These are phyloP conservation scores for Dryococelus australis DNA, from an alignment of 2,888 invertebrate species.

Conservation along the genomic window DNA sequence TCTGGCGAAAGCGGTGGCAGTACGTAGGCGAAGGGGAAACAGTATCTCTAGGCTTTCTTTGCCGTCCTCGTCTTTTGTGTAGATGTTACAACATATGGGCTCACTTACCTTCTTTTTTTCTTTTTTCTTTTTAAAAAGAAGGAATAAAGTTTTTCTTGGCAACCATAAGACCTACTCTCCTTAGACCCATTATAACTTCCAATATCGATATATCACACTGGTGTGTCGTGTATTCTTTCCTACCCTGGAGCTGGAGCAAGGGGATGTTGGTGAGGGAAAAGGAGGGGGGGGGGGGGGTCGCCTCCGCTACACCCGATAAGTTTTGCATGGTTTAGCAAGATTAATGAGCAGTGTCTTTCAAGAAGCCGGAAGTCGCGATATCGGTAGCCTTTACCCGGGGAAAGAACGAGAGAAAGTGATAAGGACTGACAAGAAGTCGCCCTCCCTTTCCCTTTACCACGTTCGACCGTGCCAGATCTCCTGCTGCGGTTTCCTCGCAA, in stretches of 20 bases:
- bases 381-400: constrained; percentile 13
- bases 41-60: background rate
- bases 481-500: background rate
- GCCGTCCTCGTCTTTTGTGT: background rate
- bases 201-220: constrained; percentile 58
- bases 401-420: constrained; percentile 1
- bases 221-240: constrained; percentile 31
- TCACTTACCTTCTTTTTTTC: background rate
- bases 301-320: constrained; percentile 53
- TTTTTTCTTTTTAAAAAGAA: too few relatives aligned
- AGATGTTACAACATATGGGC: constrained; percentile 23
- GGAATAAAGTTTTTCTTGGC: constrained; percentile 17
- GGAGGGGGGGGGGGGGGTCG: background rate
- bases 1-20: constrained; percentile 4
- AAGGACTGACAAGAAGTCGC: constrained; percentile 1
- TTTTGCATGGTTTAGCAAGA: constrained; percentile 60
- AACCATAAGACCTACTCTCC: constrained; percentile 21
- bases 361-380: constrained; percentile 38
- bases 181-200: constrained; percentile 43
- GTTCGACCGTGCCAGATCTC: background rate
- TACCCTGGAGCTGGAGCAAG: background rate
- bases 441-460: background rate
- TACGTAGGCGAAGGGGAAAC: background rate
- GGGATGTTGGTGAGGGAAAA: background rate
- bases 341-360: constrained; percentile 59